Evolutionary conservation across 2,113 vertebrate species (phyloP).

Genomic region (Alectura lathami): DNA sequence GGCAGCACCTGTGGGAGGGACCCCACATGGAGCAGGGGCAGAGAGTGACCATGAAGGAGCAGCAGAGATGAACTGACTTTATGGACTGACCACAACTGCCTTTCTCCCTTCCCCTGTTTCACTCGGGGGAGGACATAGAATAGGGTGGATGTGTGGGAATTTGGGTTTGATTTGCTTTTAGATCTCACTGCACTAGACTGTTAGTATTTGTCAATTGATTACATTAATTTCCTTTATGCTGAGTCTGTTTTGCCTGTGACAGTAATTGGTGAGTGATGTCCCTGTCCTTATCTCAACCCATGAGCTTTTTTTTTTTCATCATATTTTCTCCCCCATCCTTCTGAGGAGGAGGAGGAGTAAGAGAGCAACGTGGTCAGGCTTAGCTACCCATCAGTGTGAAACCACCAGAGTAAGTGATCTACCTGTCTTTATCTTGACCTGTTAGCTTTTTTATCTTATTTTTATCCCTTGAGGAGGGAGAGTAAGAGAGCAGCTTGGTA

Average conservation of each 20-base stretch:
- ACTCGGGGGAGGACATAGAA: not conserved
- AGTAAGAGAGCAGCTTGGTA: not conserved
- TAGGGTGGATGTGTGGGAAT: not conserved
- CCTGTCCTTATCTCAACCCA: not conserved
- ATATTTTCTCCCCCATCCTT: not conserved
- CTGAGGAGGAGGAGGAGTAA: not conserved
- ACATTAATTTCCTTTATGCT: not conserved
- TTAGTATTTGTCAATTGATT: not conserved
- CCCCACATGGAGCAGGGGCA: not conserved
- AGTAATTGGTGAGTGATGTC: not conserved
- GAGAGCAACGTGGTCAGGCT: not conserved
- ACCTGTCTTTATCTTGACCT: not conserved
- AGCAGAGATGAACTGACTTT: not conserved
- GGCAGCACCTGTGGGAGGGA: not conserved
- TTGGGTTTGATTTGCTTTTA: not conserved
- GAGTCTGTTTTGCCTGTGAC: not conserved
- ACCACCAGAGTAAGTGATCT: not conserved
- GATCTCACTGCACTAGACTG: not conserved
- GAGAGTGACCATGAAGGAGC: not conserved
- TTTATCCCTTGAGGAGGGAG: not conserved
- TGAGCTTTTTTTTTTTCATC: not conserved
- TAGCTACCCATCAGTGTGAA: not conserved
- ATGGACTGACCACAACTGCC: not conserved
- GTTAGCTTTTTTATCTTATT: not conserved
- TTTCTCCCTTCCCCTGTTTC: not conserved